Evolutionary conservation across 1,140 invertebrate species (phyloP), one percentile per base, ranked within the genome.

Genomic region (Trichonephila clavipes): DNA sequence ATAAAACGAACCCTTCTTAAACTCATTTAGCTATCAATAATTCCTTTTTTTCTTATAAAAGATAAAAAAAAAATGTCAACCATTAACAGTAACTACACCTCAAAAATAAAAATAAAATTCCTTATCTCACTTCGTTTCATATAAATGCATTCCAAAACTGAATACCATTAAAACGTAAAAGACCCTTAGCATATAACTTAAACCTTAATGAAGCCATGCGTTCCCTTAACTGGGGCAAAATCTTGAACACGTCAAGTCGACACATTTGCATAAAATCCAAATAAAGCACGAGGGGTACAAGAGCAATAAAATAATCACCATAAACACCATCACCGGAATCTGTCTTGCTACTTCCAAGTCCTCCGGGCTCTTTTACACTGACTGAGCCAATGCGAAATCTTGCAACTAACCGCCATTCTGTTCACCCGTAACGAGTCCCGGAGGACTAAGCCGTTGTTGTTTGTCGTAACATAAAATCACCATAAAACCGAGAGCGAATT

Each of bases 181-280:
- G 21, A n/a, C 66, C 12, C n/a, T 40, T 40, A n/a, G n/a, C 21
- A 14, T 69, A 28, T 12, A 19, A 28, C 21, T 69, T 7, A 51
- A 51, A 24, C 24, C 66, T 69, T 69, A 69, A 69, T 69, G 66
- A 69, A 69, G 66, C 66, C 66, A 69, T 69, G 12, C 66, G n/a
- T 14, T 24, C 66, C 12, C 66, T 69, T 69, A 10, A 69, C 66
- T 28, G n/a, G 66, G 8, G 24, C n/a, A 69, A 69, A 69, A 24
- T 24, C 66, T 69, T 24, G 10, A 69, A 69, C 12, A 24, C 66
- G n/a, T 69, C n/a, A 69, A 24, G 66, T 24, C 24, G 4, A n/a
- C n/a, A 14, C 66, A 14, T 77, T 88, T 93, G 86, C 81, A 83
- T 83, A 83, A 51, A 83, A 83, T 83, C 81, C 40, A 16, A 51